Evolutionary conservation across 2,888 invertebrate genomes (phyloP), one percentile per base, ranked within the genome.

Genomic region (Cataglyphis rosenhaueri): DNA sequence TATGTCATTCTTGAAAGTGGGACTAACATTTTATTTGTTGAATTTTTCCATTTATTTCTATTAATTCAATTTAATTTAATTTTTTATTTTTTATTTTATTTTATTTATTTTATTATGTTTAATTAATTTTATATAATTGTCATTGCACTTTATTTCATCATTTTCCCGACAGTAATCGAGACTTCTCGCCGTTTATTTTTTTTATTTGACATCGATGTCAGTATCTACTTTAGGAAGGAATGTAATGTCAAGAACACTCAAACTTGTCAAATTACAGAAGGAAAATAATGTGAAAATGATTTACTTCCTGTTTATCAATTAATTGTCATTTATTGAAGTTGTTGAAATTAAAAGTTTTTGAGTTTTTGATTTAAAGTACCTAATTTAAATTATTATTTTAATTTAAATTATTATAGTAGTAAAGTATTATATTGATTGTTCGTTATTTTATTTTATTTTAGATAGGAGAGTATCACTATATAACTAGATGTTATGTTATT

Each of bases 241-340:
- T 70, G 78, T 35, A 71, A 35, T 57, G 5, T 68, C 57, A 59
- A 70, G 78, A 59, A 59, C 59, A 70, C 70, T 59, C 57, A 32
- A 78, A 78, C 57, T 78, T 78, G 44, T 78, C 57, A 29, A 68
- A 78, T 70, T 78, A 76, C 38, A 32, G 57, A 38, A 55, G 15
- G 21, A 59, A 57, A 71, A 78, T 68, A 68, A 76, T 78, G 41
- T 57, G 57, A 35, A 78, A 78, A 70, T 57, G 41, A 78, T 78
- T 70, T 78, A 70, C 59, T 59, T 76, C 38, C 68, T 52, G 38
- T 0, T 29, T 29, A 29, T 29, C 0, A 29, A 2, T 29, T 29
- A 29, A 29, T 29, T 1, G 2, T 29, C 29, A 29, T 29, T 29
- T 29, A 29, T 29, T 29, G 29, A 29, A 29, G 29, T 29, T 29